phyloP scores from a whole-genome alignment of 2,113 vertebrate genomes.

The Anolis carolinensis region DNA sequence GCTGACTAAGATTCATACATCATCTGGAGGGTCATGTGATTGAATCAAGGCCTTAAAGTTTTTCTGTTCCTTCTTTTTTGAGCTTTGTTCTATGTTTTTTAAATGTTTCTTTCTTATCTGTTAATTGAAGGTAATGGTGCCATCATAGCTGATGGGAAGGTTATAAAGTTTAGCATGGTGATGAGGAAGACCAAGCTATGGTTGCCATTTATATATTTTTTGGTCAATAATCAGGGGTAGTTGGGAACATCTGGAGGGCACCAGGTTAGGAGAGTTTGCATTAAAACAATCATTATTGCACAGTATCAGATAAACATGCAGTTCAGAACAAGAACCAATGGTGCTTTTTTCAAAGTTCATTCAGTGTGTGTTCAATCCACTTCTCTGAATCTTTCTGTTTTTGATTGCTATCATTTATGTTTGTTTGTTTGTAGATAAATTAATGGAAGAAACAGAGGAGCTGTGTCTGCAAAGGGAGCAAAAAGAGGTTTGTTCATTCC shows the following conservation, averaged over 20 bases:
- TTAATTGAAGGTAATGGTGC: constrained; percentile 22
- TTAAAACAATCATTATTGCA: constrained; percentile 18
- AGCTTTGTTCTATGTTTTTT: not conserved
- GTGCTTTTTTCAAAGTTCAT: constrained; percentile 5
- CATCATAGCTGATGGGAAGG: constrained; percentile 3
- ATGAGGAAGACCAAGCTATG: not conserved
- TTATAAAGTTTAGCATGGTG: not conserved
- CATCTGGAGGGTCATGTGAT: too few species aligned
- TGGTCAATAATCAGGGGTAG: not conserved
- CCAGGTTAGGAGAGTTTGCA: not conserved
- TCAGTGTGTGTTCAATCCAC: not conserved
- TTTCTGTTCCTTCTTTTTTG: fast-evolving
- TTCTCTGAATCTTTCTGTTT: not conserved
- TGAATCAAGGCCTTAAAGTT: not conserved
- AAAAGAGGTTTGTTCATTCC: constrained; percentile 80
- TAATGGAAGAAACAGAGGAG: constrained; percentile 98
- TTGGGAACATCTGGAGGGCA: not conserved
- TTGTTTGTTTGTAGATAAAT: constrained; percentile 84
- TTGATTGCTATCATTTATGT: constrained; percentile 21
- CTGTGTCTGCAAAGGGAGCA: constrained; percentile 91
- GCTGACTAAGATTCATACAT: too few species aligned
- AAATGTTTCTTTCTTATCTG: not conserved
- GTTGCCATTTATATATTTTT: constrained; percentile 24
- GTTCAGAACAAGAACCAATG: not conserved
- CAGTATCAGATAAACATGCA: not conserved